Evolutionary conservation across 1,140 invertebrate species (phyloP).

Genomic region (Sesamia nonagrioides): DNA sequence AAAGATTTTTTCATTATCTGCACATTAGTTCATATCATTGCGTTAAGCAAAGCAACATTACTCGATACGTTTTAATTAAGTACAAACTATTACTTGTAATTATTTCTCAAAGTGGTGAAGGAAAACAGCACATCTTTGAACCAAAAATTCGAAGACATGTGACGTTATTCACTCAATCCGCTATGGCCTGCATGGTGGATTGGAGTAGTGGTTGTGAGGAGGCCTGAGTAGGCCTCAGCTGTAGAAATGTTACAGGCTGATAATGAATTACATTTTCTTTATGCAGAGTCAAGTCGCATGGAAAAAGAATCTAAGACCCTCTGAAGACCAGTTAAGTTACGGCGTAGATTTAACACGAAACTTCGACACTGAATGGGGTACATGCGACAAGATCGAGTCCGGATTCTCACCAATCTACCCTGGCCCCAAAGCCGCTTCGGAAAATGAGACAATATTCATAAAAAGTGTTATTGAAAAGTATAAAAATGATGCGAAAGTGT

Average conservation of each 20-base stretch:
- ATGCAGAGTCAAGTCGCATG: constrained; percentile 64
- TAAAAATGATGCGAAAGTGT: constrained; percentile 67
- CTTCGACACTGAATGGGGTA: constrained; percentile 70
- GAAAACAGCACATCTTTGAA: too few relatives aligned
- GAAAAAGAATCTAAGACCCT: constrained; percentile 68
- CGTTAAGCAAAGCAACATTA: too few relatives aligned
- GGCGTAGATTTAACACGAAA: constrained; percentile 78
- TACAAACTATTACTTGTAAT: too few relatives aligned
- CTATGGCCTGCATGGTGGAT: too few relatives aligned
- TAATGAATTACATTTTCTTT: constrained; percentile 2
- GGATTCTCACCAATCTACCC: constrained; percentile 67
- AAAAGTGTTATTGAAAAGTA: constrained; percentile 66
- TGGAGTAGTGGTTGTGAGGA: too few relatives aligned
- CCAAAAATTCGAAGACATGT: too few relatives aligned
- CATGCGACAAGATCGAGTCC: constrained; percentile 59
- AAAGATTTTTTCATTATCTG: too few relatives aligned
- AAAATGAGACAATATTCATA: constrained; percentile 76
- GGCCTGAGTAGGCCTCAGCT: background rate
- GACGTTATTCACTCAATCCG: too few relatives aligned
- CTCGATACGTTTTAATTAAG: too few relatives aligned
- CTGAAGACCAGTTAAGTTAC: constrained; percentile 51
- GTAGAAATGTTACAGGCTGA: too few relatives aligned
- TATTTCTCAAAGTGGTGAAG: too few relatives aligned
- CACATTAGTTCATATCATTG: too few relatives aligned
- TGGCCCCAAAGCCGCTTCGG: constrained; percentile 61